Percentiles rank a stretch among this genome's conserved stretches.
Conservation (phyloP, 2,797 vertebrate species). For the Melanotaenia boesemani region DNA sequence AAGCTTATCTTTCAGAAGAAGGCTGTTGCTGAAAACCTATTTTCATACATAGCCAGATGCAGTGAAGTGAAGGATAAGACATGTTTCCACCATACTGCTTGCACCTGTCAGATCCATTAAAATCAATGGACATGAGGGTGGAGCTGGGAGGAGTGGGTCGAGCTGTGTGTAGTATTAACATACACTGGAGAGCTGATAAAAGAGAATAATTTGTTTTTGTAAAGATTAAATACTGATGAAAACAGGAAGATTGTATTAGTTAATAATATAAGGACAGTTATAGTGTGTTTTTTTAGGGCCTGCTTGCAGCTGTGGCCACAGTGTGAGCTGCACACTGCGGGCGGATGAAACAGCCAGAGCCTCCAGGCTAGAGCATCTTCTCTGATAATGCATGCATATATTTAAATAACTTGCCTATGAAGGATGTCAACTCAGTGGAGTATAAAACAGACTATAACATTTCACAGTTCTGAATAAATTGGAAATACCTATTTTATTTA, state of each 20-base stretch:
- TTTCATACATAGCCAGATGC: slow-evolving; percentile 32
- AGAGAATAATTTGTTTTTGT: not conserved
- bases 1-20: slow-evolving; percentile 23
- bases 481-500: not conserved
- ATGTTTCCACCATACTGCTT: slow-evolving; percentile 71
- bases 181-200: not conserved
- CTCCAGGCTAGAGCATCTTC: slow-evolving; percentile 47
- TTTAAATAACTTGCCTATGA: not conserved
- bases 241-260: not conserved
- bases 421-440: not conserved
- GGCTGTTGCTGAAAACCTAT: slow-evolving; percentile 41
- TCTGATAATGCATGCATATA: slow-evolving; percentile 36
- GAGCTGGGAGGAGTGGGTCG: not conserved
- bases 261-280: not conserved
- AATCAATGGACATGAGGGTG: slow-evolving; percentile 49
- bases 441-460: not conserved
- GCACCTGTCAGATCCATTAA: slow-evolving; percentile 73
- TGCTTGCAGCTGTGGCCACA: slow-evolving; percentile 41
- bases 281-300: slow-evolving; percentile 16
- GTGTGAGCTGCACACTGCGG: slow-evolving; percentile 55
- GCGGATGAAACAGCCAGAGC: slow-evolving; percentile 32
- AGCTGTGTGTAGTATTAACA: slow-evolving; percentile 36
- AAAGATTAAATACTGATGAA: not conserved
- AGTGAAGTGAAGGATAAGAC: slow-evolving; percentile 61
- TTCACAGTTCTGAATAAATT: too few relatives aligned